Conservation (phyloP, 2,113 vertebrate genomes). For the Halichoerus grypus region DNA sequence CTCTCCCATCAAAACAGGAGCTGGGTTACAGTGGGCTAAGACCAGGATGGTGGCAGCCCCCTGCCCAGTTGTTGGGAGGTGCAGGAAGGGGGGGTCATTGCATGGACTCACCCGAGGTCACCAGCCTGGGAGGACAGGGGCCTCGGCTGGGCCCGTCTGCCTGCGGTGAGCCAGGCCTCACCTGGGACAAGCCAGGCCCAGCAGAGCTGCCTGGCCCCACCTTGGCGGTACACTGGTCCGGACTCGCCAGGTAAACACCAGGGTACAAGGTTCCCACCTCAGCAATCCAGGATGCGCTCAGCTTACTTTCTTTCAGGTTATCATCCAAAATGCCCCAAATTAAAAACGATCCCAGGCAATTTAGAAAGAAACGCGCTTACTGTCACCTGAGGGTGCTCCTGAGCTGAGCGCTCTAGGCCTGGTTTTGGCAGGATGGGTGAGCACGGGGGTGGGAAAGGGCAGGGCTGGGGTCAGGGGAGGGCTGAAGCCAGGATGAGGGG, state of each 20-base stretch:
- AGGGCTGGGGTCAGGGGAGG: neutral
- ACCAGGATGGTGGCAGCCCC: neutral
- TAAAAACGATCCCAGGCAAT: neutral
- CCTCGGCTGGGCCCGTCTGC: neutral
- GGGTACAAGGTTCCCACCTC: accelerated
- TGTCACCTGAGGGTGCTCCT: neutral
- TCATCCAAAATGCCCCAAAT: neutral
- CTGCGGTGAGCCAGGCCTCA: neutral
- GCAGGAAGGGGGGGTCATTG: accelerated
- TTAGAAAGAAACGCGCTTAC: neutral
- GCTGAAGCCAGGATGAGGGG: neutral
- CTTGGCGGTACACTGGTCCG: accelerated
- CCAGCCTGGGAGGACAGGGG: neutral
- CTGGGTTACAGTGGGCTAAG: neutral
- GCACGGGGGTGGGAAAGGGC: accelerated
- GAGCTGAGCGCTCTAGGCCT: neutral
- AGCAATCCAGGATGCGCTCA: accelerated
- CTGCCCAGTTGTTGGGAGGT: neutral
- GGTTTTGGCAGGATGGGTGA: neutral
- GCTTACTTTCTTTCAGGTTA: neutral
- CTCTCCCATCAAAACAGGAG: neutral
- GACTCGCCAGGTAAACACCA: accelerated
- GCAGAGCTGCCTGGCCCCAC: neutral
- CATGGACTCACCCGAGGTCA: neutral
- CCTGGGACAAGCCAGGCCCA: neutral